phyloP scores from a whole-genome alignment of 2,113 vertebrate genomes.

The Parotia lawesii region DNA sequence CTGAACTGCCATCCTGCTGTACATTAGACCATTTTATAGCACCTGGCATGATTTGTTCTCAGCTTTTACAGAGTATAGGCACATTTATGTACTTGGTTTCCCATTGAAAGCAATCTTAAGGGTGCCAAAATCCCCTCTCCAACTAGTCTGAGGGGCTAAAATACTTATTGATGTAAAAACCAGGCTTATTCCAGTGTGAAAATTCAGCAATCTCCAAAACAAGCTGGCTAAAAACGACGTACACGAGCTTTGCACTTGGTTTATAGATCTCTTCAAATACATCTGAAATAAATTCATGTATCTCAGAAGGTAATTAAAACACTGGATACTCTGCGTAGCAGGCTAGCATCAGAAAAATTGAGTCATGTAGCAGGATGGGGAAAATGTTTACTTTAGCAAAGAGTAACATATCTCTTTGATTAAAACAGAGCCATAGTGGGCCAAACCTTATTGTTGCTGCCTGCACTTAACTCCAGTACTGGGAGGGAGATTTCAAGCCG shows the following conservation, averaged over 20 bases:
- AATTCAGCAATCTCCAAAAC: background rate
- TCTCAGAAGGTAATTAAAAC: conserved; percentile 34
- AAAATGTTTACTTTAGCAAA: conserved; percentile 14
- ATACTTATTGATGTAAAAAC: background rate
- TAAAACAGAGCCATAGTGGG: background rate
- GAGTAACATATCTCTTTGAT: background rate
- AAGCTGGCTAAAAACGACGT: background rate
- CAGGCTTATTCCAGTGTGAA: background rate
- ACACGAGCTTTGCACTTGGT: background rate
- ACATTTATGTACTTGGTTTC: background rate
- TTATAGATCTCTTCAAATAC: background rate
- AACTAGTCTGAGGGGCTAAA: background rate
- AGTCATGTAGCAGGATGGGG: background rate
- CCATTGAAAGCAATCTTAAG: background rate
- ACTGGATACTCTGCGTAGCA: background rate
- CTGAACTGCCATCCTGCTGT: background rate
- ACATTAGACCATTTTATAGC: conserved; percentile 18
- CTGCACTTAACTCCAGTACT: background rate
- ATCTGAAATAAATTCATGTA: background rate
- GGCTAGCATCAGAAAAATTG: background rate
- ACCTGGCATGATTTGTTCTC: background rate
- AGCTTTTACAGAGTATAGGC: conserved; percentile 3
- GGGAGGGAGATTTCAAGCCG: background rate
- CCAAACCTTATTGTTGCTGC: background rate
- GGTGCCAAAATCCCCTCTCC: background rate